Evolutionary conservation across 2,113 vertebrate species (phyloP).

Genomic region (Prionailurus viverrinus): DNA sequence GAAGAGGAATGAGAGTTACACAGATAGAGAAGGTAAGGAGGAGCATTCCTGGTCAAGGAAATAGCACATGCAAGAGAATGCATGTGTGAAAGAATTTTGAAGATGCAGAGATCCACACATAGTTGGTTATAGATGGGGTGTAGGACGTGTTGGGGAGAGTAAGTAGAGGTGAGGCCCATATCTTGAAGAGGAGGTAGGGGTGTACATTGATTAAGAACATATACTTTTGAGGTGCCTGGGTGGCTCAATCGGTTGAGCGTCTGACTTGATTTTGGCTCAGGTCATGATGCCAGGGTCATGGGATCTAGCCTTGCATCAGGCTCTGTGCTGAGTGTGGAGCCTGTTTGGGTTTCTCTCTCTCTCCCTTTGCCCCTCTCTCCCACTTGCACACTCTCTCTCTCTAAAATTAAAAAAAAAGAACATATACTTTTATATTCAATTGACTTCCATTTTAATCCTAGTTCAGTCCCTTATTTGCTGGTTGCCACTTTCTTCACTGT

Average conservation of each 20-base stretch:
- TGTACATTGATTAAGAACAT: background rate
- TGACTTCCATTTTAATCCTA: background rate
- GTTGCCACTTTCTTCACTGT: background rate
- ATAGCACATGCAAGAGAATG: background rate
- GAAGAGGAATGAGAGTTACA: background rate
- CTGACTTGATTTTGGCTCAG: too few relatives aligned
- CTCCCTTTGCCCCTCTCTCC: too few relatives aligned
- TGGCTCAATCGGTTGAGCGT: too few relatives aligned
- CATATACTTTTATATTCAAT: background rate
- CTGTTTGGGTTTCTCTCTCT: too few relatives aligned
- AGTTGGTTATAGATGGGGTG: background rate
- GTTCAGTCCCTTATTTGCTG: background rate
- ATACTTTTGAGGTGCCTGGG: background rate
- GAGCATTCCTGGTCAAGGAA: background rate
- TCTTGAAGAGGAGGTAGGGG: background rate
- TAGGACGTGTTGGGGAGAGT: background rate
- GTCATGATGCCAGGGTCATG: too few relatives aligned
- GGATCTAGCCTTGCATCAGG: too few relatives aligned
- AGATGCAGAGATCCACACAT: background rate
- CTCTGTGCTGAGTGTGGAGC: too few relatives aligned
- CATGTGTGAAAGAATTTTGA: constrained; percentile 12
- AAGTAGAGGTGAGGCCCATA: background rate
- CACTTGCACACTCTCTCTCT: too few relatives aligned
- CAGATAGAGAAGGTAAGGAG: background rate
- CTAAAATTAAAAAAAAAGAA: background rate